Base-by-base conservation (phyloP, 1,140 invertebrate species). In the Heterodera carotae region DNA sequence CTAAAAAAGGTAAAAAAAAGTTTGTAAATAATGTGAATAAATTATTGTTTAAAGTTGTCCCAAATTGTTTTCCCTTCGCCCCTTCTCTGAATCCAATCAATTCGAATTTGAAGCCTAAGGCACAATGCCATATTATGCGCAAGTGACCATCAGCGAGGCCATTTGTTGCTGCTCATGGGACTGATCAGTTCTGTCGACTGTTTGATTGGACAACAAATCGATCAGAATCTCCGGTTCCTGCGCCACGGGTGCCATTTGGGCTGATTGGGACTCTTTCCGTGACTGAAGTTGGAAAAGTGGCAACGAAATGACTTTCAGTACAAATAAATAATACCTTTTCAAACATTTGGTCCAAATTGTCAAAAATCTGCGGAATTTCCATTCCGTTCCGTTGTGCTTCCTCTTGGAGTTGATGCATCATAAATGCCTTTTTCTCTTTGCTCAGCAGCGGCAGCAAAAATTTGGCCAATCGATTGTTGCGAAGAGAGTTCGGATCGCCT, bases 381-480 rank as follows among this genome's bases (percentile, higher is more conserved):
- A 84, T 68, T 15, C 83, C 83, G 29, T 34, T 62, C 39, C 81
- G 76, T 59, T 80, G 77, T 31, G 83, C 83, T 34, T 84, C 84
- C 36, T 83, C 80, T 69, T 83, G 80, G 8, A 84, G 74, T 76
- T 81, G 68, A 53, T 76, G 76, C 83, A 85, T 83, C 77, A 66
- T 71, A n/a, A 62, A 39, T n/a, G 33, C 27, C 25, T 64, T 59
- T 36, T 69, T 59, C 43, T 36, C 39, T 27, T 74, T 69, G 53
- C 78, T 78, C 8, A 79, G 31, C 3, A 79, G 34, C 43, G 82
- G 84, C 82, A 84, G 75, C 5, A 84, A 77, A 59, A 77, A 76
- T 71, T 83, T 85, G 18, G 83, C 83, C 34, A 78, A 64, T 76
- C 81, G 84, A 69, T 81, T 81, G 74, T 81, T 75, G 71, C 81